A percentile compares a stretch with the other conserved stretches of the same genome.
These are phyloP conservation scores for Distichodus sexfasciatus DNA, from an alignment of 2,797 vertebrate genomes.

Conservation along the genomic window DNA sequence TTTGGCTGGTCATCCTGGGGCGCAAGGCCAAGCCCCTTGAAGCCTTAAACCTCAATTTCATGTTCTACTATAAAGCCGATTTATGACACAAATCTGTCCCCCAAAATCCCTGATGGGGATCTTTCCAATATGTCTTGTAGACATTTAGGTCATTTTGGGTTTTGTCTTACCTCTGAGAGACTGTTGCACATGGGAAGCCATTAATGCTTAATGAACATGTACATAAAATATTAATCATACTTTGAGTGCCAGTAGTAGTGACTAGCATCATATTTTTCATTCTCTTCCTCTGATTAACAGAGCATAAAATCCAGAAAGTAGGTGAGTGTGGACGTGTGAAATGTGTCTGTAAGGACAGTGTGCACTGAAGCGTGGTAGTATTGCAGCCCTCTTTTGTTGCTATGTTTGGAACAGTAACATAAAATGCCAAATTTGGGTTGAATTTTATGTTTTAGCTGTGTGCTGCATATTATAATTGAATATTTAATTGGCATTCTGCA, in stretches of 20 bases:
- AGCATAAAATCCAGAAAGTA: slow-evolving; percentile 45
- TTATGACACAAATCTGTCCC: slow-evolving; percentile 10
- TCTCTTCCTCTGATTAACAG: slow-evolving; percentile 31
- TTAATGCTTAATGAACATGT: not conserved
- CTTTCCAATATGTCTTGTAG: not conserved
- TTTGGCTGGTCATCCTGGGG: slow-evolving; percentile 30
- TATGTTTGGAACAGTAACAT: too few species aligned
- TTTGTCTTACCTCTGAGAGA: not conserved
- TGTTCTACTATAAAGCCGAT: not conserved
- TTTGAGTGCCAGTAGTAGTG: not conserved
- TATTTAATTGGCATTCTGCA: too few species aligned
- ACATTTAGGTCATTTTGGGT: slow-evolving; percentile 3
- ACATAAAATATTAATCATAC: not conserved
- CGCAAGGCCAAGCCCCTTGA: not conserved
- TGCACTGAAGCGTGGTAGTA: not conserved
- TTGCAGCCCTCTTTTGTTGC: not conserved
- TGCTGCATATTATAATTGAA: too few species aligned
- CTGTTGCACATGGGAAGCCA: not conserved
- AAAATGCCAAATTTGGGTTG: too few species aligned
- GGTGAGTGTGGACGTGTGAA: slow-evolving; percentile 19
- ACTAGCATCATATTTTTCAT: not conserved
- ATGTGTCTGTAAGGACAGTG: slow-evolving; percentile 8
- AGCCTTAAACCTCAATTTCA: not conserved
- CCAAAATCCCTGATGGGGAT: slow-evolving; percentile 4
- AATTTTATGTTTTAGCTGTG: too few species aligned